Evolutionary conservation across 2,888 invertebrate genomes (phyloP), one percentile per base, ranked within the genome.

Genomic region (Phanerotoma sp.): DNA sequence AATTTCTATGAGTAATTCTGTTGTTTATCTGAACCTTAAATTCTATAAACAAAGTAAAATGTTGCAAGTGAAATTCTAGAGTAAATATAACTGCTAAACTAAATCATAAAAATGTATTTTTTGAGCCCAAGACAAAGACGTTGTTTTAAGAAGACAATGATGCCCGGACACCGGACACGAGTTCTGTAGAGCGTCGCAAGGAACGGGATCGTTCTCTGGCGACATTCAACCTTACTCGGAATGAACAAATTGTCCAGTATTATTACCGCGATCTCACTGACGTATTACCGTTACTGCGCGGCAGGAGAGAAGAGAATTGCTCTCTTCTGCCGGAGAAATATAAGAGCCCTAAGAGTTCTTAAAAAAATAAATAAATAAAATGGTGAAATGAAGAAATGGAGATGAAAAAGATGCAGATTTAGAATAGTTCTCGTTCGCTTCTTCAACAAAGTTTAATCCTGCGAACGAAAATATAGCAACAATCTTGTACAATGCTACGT

Each of bases 121-220:
- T 15, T 3, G 13, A n/a, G 10, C n/a, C n/a, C 35, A n/a, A 35
- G 44, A 57, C 52, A 37, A 22, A 42, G 51, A 57, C 44, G 48
- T 37, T 44, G 38, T 13, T 21, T 20, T 38, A 32, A 50, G n/a
- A 60, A 68, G 63, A 71, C 66, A 69, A 67, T 66, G 63, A 62
- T 42, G 59, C 63, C 56, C 32, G 57, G 65, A 69, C 64, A 72
- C 71, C 70, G 70, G 72, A 72, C 69, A 71, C 67, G 69, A 62
- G 63, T 56, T 69, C 69, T 65, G 64, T 64, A 66, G 62, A 71
- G 66, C 72, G 70, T 68, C 70, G 64, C 66, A 57, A 62, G 59
- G 56, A 72, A 74, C 72, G 70, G 73, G 66, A 74, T 65, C 62
- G 65, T 49, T 63, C 44, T 52, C 33, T 52, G 55, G 45, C 53